Percentiles rank a stretch among this genome's conserved stretches.
phyloP scores from a whole-genome alignment of 92 coral and sea anemone genomes.

The Zoanthus solanderi region DNA sequence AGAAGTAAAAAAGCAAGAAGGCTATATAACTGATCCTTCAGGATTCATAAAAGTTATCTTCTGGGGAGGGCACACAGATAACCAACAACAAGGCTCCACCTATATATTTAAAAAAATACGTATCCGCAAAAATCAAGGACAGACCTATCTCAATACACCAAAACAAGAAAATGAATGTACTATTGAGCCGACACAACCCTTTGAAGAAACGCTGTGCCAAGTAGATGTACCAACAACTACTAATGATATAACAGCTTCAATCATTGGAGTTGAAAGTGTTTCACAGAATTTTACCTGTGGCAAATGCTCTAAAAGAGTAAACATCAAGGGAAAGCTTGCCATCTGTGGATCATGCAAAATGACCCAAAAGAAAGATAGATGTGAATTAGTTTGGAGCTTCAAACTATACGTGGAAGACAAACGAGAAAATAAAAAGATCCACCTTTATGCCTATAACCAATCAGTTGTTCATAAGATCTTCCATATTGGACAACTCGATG shows the following conservation, averaged over 20 bases:
- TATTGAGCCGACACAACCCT: constrained; percentile 64
- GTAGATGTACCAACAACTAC: constrained; percentile 61
- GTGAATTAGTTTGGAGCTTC: constrained; percentile 55
- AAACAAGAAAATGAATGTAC: constrained; percentile 66
- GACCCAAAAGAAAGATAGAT: constrained; percentile 57
- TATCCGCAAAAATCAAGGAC: constrained; percentile 35
- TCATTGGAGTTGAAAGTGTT: constrained; percentile 57
- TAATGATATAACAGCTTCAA: constrained; percentile 61
- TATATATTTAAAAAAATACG: constrained; percentile 30
- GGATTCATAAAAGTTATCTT: constrained; percentile 71
- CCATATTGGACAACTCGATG: not conserved
- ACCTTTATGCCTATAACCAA: constrained; percentile 47
- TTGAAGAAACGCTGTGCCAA: constrained; percentile 50
- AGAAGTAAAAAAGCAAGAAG: constrained; percentile 64
- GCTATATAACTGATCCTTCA: constrained; percentile 63
- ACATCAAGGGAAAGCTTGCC: constrained; percentile 67
- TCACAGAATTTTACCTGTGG: constrained; percentile 60
- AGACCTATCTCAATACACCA: constrained; percentile 68
- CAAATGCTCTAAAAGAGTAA: constrained; percentile 66
- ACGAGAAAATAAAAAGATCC: constrained; percentile 42
- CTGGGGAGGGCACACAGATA: constrained; percentile 70
- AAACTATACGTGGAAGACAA: constrained; percentile 42
- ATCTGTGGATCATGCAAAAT: constrained; percentile 60
- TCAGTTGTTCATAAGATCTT: not conserved
- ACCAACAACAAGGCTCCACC: constrained; percentile 53